phyloP scores from a whole-genome alignment of 64 coral and sea anemone species.

The Hydrozoanthus tunicans region DNA sequence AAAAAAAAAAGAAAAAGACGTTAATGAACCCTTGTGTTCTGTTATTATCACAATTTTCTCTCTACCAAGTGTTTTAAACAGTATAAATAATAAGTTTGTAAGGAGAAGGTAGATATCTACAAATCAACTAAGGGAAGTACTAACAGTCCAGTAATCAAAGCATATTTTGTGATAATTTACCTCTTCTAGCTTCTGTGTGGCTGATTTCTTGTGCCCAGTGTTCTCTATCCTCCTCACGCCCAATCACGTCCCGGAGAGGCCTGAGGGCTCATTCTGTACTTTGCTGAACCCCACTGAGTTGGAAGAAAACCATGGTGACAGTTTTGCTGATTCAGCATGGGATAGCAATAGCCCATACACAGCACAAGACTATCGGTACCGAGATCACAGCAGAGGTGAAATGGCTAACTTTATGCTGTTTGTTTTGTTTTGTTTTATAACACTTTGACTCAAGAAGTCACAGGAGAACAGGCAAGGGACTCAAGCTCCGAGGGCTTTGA shows the following conservation, averaged over 20 bases:
- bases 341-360: slow-evolving; percentile 32
- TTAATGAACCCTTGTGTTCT: too few relatives aligned
- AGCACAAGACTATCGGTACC: slow-evolving; percentile 60
- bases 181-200: slow-evolving; percentile 86
- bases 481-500: too few relatives aligned
- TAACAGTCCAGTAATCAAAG: too few relatives aligned
- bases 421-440: too few relatives aligned
- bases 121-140: too few relatives aligned
- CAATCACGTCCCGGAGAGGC: slow-evolving; percentile 92
- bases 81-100: too few relatives aligned
- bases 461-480: too few relatives aligned
- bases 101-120: too few relatives aligned
- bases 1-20: too few relatives aligned
- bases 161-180: neutral
- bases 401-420: neutral
- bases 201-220: slow-evolving; percentile 88
- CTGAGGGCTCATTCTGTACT: slow-evolving; percentile 76
- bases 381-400: neutral
- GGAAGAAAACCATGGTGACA: neutral
- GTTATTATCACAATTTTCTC: too few relatives aligned
- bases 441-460: too few relatives aligned
- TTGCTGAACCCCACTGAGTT: slow-evolving; percentile 49
- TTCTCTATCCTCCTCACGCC: slow-evolving; percentile 73
- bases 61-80: too few relatives aligned
- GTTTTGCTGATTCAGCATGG: neutral